A percentile compares a stretch with the other conserved stretches of the same genome.
phyloP scores from a whole-genome alignment of 92 coral and sea anemone species.

The Epizoanthus rinbou region DNA sequence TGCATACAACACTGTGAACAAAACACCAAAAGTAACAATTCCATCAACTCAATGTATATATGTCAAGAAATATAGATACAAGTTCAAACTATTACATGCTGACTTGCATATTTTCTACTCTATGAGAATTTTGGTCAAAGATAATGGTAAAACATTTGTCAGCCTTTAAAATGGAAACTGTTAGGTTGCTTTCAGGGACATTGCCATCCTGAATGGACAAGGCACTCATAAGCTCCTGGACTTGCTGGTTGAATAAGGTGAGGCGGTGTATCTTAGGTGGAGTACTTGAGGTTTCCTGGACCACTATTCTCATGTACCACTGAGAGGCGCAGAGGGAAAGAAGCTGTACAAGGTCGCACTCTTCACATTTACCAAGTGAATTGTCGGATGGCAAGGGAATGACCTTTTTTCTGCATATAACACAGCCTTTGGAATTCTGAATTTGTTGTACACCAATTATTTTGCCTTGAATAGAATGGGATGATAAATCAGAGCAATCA shows the following conservation, averaged over 20 bases:
- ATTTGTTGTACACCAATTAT: conserved; percentile 61
- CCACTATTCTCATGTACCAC: conserved; percentile 45
- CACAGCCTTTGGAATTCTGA: conserved; percentile 51
- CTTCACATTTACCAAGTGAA: conserved; percentile 50
- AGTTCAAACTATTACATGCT: conserved; percentile 37
- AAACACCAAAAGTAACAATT: conserved; percentile 36
- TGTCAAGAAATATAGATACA: conserved; percentile 36
- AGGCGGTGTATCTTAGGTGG: conserved; percentile 46
- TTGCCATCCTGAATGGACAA: conserved; percentile 28
- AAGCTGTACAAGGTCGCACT: conserved; percentile 48
- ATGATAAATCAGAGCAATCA: conserved; percentile 40
- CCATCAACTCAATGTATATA: conserved; percentile 39
- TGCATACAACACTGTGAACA: conserved; percentile 27
- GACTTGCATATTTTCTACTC: conserved; percentile 38
- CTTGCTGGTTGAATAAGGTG: conserved; percentile 58
- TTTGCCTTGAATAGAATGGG: conserved; percentile 59
- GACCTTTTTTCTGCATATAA: conserved; percentile 51
- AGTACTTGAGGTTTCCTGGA: conserved; percentile 52
- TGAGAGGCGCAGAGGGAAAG: conserved; percentile 51
- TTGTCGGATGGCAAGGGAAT: conserved; percentile 48
- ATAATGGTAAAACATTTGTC: conserved; percentile 23
- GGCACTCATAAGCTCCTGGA: conserved; percentile 44
- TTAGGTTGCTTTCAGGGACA: conserved; percentile 39
- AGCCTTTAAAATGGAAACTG: conserved; percentile 44
- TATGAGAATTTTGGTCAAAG: conserved; percentile 44